Percentiles rank a stretch among this genome's conserved stretches.
Evolutionary conservation across 1,140 invertebrate species (phyloP).

Genomic region (Neodiprion pinetum): DNA sequence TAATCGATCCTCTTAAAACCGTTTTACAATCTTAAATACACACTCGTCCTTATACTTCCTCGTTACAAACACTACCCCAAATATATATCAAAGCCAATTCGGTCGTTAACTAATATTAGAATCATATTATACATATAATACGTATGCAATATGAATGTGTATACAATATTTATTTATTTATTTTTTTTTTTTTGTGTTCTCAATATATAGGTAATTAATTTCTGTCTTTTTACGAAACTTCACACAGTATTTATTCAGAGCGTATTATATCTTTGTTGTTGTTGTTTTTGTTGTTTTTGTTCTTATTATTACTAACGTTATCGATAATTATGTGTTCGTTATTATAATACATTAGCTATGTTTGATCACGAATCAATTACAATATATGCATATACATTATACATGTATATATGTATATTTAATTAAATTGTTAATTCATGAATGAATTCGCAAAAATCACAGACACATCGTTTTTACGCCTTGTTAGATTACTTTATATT

Average conservation of each 20-base stretch:
- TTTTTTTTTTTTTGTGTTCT: neutral
- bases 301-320: no score
- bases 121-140: no score
- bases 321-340: neutral
- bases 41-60: neutral
- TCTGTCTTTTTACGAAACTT: no score
- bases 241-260: no score
- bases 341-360: neutral
- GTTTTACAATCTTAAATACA: neutral
- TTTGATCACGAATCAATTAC: conserved; percentile 9
- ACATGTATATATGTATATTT: neutral
- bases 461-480: conserved; percentile 13
- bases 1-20: neutral
- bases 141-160: neutral
- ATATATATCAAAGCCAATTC: conserved; percentile 5
- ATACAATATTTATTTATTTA: neutral
- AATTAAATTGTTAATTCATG: conserved; percentile 4
- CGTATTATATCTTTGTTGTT: neutral
- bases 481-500: conserved; percentile 1
- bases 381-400: neutral
- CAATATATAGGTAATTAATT: neutral
- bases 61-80: neutral
- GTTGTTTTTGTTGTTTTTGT: neutral
- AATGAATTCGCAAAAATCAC: conserved; percentile 9
- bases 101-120: neutral